Percentiles rank a stretch among this genome's conserved stretches.
Evolutionary conservation across 2,888 invertebrate species (phyloP).

Genomic region (Eupithecia abbreviata): DNA sequence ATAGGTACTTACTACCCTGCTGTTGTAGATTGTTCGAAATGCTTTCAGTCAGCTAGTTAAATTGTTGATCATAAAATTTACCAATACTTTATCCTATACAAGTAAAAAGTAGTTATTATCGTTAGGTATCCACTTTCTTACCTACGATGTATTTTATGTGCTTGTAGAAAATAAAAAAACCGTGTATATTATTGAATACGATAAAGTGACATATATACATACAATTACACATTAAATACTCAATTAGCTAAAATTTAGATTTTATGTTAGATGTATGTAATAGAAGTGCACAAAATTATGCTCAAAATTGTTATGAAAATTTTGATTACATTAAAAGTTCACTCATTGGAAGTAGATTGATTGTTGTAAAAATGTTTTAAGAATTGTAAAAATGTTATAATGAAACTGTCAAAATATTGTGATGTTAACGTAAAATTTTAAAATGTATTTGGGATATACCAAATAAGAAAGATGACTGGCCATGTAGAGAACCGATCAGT

Average conservation of each 20-base stretch:
- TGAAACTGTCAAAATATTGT: slow-evolving; percentile 31
- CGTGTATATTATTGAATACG: not conserved
- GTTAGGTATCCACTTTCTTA: not conserved
- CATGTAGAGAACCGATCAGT: not conserved
- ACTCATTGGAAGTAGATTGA: slow-evolving; percentile 30
- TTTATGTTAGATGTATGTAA: slow-evolving; percentile 9
- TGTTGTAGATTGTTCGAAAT: slow-evolving; percentile 3
- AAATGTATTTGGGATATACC: slow-evolving; percentile 14
- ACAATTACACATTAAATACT: not conserved
- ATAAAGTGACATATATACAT: not conserved
- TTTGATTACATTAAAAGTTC: slow-evolving; percentile 29
- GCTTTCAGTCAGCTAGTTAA: not conserved
- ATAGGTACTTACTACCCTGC: not conserved
- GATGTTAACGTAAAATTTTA: slow-evolving; percentile 27
- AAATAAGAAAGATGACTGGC: slow-evolving; percentile 11
- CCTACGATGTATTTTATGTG: not conserved
- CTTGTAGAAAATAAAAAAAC: not conserved
- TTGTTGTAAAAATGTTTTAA: slow-evolving; percentile 28
- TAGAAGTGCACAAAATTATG: slow-evolving; percentile 44
- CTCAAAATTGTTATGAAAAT: slow-evolving; percentile 41
- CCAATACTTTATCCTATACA: not conserved
- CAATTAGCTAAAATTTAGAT: not conserved
- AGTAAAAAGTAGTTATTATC: not conserved
- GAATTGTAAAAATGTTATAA: slow-evolving; percentile 30
- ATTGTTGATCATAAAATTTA: not conserved